Percentiles rank a stretch among this genome's conserved stretches.
Conservation (phyloP, 1,140 invertebrate species). For the Hypothenemus hampei region DNA sequence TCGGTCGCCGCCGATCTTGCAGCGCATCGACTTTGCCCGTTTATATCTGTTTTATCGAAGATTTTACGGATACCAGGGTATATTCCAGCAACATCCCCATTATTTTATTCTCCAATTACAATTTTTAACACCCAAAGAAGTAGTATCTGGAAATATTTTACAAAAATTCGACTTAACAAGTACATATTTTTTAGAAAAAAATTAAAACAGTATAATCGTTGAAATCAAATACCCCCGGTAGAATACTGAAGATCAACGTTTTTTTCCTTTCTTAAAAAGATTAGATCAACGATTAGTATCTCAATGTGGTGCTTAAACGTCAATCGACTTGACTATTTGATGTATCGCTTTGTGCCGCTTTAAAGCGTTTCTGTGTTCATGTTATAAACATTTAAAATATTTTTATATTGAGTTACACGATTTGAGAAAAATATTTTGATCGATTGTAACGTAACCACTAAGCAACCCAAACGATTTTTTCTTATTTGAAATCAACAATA, state of each 20-base stretch:
- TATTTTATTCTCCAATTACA: too few species aligned
- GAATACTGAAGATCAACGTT: background rate
- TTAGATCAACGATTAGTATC: conserved; percentile 24
- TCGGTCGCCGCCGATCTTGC: conserved; percentile 25
- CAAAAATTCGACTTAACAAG: too few species aligned
- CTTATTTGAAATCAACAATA: too few species aligned
- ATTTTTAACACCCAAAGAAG: too few species aligned
- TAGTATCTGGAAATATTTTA: too few species aligned
- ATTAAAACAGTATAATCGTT: too few species aligned
- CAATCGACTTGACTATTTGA: conserved; percentile 34
- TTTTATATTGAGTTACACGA: conserved; percentile 28
- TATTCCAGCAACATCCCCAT: too few species aligned
- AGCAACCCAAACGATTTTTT: too few species aligned
- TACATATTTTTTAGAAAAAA: too few species aligned
- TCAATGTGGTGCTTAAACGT: conserved; percentile 30
- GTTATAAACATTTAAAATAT: conserved; percentile 17
- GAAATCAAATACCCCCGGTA: too few species aligned
- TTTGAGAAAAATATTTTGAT: conserved; percentile 25
- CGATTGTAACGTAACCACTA: conserved; percentile 3
- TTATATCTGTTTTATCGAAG: conserved; percentile 17
- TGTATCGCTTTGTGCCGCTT: conserved; percentile 22
- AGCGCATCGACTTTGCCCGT: conserved; percentile 9
- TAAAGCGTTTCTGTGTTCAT: conserved; percentile 20
- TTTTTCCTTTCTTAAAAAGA: background rate
- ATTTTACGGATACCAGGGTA: conserved; percentile 6